Conservation (phyloP, 2,113 vertebrate genomes). For the Parus major region DNA sequence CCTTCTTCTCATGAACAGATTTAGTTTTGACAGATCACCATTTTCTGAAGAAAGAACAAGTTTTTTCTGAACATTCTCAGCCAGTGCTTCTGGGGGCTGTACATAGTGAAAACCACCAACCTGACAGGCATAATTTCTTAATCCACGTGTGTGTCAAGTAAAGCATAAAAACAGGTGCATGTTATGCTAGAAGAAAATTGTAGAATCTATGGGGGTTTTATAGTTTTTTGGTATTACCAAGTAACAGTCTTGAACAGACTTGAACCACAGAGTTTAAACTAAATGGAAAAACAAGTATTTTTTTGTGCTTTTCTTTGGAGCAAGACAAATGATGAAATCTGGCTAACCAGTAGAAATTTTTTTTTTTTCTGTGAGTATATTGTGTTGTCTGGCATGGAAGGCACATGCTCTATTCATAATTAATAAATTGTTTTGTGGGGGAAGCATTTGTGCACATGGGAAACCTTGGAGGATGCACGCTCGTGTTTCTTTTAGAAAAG, state of each 20-base stretch:
- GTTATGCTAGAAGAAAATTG: neutral
- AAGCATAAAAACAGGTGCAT: neutral
- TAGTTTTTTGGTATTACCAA: neutral
- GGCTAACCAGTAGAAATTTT: neutral
- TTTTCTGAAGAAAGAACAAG: conserved; percentile 24
- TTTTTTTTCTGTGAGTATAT: neutral
- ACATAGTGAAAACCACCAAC: neutral
- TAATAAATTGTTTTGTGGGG: neutral
- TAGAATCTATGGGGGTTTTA: neutral
- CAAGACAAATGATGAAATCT: neutral
- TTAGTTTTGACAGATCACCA: conserved; percentile 36
- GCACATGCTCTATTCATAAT: neutral
- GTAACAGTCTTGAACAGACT: neutral
- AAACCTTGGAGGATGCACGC: neutral
- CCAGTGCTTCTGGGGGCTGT: neutral
- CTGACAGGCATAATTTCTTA: neutral
- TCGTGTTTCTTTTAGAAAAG: neutral
- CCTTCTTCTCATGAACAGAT: neutral
- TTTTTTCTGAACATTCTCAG: neutral
- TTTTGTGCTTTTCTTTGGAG: neutral
- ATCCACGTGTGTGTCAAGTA: neutral
- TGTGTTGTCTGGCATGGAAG: neutral
- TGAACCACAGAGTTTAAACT: neutral
- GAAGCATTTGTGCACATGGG: neutral
- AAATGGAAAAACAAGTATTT: neutral